Evolutionary conservation across 2,113 vertebrate species (phyloP), one percentile per base, ranked within the genome.

Genomic region (Sphaerodactylus townsendi): DNA sequence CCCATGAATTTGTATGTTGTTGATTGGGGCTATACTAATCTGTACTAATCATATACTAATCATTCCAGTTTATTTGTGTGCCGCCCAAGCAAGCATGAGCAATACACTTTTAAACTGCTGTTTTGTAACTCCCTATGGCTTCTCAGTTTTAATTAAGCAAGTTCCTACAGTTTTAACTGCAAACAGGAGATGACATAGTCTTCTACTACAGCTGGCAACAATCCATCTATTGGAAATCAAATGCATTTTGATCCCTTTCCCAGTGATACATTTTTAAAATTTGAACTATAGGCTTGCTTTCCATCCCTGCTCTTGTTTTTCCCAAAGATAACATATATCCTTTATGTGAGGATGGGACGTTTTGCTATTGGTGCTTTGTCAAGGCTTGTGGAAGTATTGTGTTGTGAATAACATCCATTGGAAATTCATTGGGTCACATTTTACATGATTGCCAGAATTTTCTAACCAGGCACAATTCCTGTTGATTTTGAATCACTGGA

Each of bases 401-500:
- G 19, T 14, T 62, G 30, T 46, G 1, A 70, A 59, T 59, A 69
- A 69, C 53, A 83, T n/a, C 2, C 25, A 37, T n/a, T 48, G 25
- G 50, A 69, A 68, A 83, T n/a, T 4, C 25, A 37, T n/a, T 48
- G 25, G 50, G 39, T 48, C 56, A 82, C n/a, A 17, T 10, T 73
- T 59, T 73, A 72, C 30, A 64, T 44, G 53, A 73, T 46, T 73
- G 56, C 37, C 25, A 25, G 50, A 83, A 39, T 35, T 39, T n/a
- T 25, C 50, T 83, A 28, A 53, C n/a, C 84, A 90, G 92, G 90
- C 74, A 78, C 78, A 83, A 39, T 86, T 86, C 37, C n/a, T 73
- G 39, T 87, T 91, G 79, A 72, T 82, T 82, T 80, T 81, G 86
- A 90, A 86, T 68, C 68, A 76, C 77, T 81, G 69, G 65, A 76